These are phyloP conservation scores for Stegastes partitus DNA, from an alignment of 2,113 vertebrate species.

Conservation along the genomic window DNA sequence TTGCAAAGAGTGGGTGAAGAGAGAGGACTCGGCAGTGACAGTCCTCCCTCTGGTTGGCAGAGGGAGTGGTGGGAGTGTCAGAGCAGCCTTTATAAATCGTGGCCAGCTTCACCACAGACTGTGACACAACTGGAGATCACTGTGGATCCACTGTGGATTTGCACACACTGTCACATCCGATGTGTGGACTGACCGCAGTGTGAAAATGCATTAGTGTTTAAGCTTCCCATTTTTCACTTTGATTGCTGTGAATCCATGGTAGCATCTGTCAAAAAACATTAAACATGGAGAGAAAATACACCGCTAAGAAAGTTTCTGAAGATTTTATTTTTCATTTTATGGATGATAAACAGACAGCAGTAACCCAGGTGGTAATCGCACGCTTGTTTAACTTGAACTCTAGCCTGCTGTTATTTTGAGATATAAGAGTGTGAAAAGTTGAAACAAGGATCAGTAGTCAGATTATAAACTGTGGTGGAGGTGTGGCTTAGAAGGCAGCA, in stretches of 20 bases:
- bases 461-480: background rate
- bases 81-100: conserved; percentile 58
- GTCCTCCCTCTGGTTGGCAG: conserved; percentile 69
- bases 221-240: background rate
- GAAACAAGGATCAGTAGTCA: background rate
- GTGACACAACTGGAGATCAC: conserved; percentile 30
- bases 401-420: background rate
- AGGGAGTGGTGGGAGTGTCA: conserved; percentile 70
- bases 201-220: background rate
- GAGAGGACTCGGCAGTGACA: conserved; percentile 39
- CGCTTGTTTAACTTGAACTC: background rate
- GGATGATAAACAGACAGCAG: background rate
- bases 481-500: conserved; percentile 8
- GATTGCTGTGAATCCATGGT: background rate
- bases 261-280: background rate
- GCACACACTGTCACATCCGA: conserved; percentile 11
- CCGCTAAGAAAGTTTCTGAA: background rate
- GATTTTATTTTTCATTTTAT: background rate
- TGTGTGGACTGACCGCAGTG: background rate
- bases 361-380: too few species aligned
- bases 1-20: conserved; percentile 41
- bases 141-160: conserved; percentile 6
- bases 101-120: conserved; percentile 41
- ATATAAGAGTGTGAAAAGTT: background rate
- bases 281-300: background rate